Conservation (phyloP, 2,888 invertebrate genomes). For the Plagodis dolabraria region DNA sequence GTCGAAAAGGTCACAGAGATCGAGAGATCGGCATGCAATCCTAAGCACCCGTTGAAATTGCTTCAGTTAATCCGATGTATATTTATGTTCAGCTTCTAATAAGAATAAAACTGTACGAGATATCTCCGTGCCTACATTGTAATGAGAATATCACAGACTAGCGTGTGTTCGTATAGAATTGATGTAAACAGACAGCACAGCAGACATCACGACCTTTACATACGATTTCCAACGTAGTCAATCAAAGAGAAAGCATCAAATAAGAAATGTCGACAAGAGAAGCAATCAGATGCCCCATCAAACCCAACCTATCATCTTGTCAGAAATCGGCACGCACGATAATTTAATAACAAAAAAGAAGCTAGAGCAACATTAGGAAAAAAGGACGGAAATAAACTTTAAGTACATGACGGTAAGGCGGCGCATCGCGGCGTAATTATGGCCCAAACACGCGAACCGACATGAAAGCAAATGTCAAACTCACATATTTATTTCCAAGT, state of each 20-base stretch:
- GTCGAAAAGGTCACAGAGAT: constrained; percentile 37
- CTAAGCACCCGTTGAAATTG: constrained; percentile 18
- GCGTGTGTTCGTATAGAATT: constrained; percentile 18
- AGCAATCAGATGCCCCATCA: constrained; percentile 82
- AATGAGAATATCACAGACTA: constrained; percentile 21
- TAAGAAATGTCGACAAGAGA: constrained; percentile 80
- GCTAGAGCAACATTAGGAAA: constrained; percentile 62
- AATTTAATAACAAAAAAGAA: constrained; percentile 82
- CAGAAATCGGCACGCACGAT: constrained; percentile 84
- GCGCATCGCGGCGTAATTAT: constrained; percentile 70
- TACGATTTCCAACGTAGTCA: constrained; percentile 71
- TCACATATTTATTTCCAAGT: constrained; percentile 85
- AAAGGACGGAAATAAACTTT: constrained; percentile 66
- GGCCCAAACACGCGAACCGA: constrained; percentile 77
- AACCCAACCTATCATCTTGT: constrained; percentile 82
- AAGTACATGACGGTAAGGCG: constrained; percentile 59
- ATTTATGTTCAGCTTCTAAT: constrained; percentile 20
- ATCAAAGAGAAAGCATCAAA: constrained; percentile 81
- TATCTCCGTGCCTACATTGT: constrained; percentile 24
- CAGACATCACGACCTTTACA: constrained; percentile 59
- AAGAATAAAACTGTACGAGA: constrained; percentile 20
- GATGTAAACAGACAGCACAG: constrained; percentile 39
- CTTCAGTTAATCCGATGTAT: constrained; percentile 16
- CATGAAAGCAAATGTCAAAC: constrained; percentile 85
- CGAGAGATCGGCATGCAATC: constrained; percentile 25